Conservation (phyloP, 1,140 invertebrate genomes). For the Cherax destructor region DNA sequence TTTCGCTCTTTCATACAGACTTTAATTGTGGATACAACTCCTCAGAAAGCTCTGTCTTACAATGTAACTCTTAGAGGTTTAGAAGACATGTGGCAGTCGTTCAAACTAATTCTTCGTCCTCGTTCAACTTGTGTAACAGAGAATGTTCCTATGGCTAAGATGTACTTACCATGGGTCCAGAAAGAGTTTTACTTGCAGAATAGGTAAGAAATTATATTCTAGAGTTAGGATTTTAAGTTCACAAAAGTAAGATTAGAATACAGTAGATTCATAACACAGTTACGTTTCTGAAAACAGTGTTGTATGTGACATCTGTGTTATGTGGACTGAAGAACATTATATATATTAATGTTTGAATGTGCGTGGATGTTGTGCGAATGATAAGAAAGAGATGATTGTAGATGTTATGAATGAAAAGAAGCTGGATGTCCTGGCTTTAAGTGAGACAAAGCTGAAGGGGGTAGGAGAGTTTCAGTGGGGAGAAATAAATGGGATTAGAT, state of each 20-base stretch:
- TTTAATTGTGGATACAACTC: conserved; percentile 59
- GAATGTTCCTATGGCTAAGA: conserved; percentile 26
- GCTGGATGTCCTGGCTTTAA: too few species aligned
- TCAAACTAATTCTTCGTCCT: conserved; percentile 59
- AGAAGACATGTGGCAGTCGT: conserved; percentile 69
- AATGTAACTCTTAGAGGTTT: conserved; percentile 63
- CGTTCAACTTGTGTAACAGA: conserved; percentile 10
- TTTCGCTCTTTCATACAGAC: conserved; percentile 61
- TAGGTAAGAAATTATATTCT: conserved; percentile 33
- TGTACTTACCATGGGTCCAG: conserved; percentile 54
- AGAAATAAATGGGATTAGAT: too few species aligned
- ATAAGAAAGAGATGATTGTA: too few species aligned
- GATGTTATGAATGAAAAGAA: too few species aligned
- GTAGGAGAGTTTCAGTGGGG: too few species aligned
- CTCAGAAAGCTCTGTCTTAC: conserved; percentile 56
- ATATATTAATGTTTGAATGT: too few species aligned
- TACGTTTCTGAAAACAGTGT: too few species aligned
- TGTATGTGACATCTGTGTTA: too few species aligned
- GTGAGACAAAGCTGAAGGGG: too few species aligned
- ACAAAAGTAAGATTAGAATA: neutral
- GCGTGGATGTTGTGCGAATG: too few species aligned
- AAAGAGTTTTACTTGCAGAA: conserved; percentile 33
- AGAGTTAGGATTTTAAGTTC: neutral
- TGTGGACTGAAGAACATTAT: too few species aligned
- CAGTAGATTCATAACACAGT: too few species aligned